phyloP scores from a whole-genome alignment of 2,113 vertebrate genomes.

The Hassar affinis region DNA sequence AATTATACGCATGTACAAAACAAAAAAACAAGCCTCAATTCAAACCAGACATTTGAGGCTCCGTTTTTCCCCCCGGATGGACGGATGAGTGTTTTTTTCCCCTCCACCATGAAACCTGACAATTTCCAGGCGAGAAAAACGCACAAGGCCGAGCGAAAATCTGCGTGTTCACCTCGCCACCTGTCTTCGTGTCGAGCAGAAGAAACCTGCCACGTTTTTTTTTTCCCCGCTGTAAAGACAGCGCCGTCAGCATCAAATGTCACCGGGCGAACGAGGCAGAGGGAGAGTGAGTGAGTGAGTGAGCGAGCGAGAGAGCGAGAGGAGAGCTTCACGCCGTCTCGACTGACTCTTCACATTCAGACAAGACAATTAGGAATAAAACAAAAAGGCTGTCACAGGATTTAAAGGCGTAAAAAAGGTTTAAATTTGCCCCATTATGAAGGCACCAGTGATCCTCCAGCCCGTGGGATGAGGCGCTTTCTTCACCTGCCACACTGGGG shows the following conservation, averaged over 20 bases:
- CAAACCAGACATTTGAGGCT: not conserved
- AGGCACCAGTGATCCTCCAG: constrained; percentile 62
- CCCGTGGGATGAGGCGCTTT: constrained; percentile 53
- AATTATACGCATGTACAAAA: not conserved
- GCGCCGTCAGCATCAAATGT: constrained; percentile 66
- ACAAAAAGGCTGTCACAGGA: constrained; percentile 61
- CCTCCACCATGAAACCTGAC: constrained; percentile 35
- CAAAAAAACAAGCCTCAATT: not conserved
- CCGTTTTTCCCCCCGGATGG: constrained; percentile 24
- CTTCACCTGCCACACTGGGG: constrained; percentile 49
- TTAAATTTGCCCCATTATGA: constrained; percentile 65
- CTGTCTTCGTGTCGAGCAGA: constrained; percentile 45
- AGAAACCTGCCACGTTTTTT: constrained; percentile 39
- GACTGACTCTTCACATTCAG: constrained; percentile 59
- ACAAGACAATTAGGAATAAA: constrained; percentile 68
- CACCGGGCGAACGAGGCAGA: constrained; percentile 43
- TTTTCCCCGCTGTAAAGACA: constrained; percentile 46
- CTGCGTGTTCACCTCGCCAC: constrained; percentile 35
- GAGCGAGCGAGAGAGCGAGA: not conserved
- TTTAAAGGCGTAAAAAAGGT: constrained; percentile 66
- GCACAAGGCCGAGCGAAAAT: constrained; percentile 18
- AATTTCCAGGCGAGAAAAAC: constrained; percentile 27
- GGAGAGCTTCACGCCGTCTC: constrained; percentile 43
- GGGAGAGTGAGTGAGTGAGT: constrained; percentile 19
- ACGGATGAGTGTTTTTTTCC: constrained; percentile 5